A percentile compares a stretch with the other conserved stretches of the same genome.
These are phyloP conservation scores for Opisthograptis luteolata DNA, from an alignment of 2,888 invertebrate genomes.

Conservation along the genomic window DNA sequence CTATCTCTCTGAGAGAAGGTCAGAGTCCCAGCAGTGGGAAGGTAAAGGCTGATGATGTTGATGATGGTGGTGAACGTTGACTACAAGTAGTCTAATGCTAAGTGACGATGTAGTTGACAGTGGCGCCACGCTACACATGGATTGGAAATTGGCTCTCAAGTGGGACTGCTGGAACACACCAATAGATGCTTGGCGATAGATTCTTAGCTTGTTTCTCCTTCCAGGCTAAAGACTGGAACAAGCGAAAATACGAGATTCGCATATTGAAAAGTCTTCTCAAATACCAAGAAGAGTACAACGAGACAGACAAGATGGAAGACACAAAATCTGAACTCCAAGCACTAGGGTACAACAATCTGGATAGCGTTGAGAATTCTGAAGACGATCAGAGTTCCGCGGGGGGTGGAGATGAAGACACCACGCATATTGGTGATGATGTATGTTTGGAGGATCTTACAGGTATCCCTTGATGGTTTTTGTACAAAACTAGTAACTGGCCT, in stretches of 20 bases:
- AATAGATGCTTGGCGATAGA: too few species aligned
- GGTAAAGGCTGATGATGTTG: too few species aligned
- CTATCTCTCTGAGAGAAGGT: too few species aligned
- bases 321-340: constrained; percentile 78
- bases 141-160: too few species aligned
- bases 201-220: constrained; percentile 17
- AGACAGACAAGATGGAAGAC: constrained; percentile 78
- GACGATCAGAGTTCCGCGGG: constrained; percentile 77
- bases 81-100: too few species aligned
- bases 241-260: constrained; percentile 84
- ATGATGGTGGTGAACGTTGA: too few species aligned
- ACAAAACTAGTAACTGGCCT: too few species aligned
- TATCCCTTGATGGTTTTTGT: too few species aligned
- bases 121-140: too few species aligned
- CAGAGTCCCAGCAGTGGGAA: too few species aligned
- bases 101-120: too few species aligned
- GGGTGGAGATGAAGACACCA: constrained; percentile 82
- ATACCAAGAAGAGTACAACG: constrained; percentile 82
- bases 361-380: constrained; percentile 77
- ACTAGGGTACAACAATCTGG: constrained; percentile 71
- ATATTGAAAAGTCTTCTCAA: constrained; percentile 82
- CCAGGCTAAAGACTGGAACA: constrained; percentile 79
- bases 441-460: constrained; percentile 90
- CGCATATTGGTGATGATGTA: constrained; percentile 88
- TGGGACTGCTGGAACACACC: too few species aligned